A percentile compares a stretch with the other conserved stretches of the same genome.
Evolutionary conservation across 2,113 vertebrate genomes (phyloP).

Genomic region (Leucopternis melanops): DNA sequence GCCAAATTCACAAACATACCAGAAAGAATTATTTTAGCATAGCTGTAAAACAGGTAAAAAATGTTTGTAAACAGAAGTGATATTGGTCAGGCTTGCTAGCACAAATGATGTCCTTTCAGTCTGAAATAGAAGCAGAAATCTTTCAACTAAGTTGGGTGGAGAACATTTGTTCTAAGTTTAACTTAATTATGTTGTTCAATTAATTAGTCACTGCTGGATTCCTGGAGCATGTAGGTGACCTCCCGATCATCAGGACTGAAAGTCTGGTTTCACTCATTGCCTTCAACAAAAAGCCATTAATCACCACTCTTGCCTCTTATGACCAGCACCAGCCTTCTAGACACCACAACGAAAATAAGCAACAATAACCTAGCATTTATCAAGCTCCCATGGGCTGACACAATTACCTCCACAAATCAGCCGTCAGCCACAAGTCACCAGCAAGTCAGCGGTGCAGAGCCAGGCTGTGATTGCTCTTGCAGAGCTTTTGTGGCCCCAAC

Average conservation of each 20-base stretch:
- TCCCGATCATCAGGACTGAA: rapidly evolving
- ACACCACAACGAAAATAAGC: not conserved
- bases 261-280: not conserved
- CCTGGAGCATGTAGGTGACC: not conserved
- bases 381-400: not conserved
- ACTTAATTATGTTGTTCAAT: not conserved
- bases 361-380: not conserved
- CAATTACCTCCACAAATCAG: not conserved
- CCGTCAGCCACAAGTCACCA: not conserved
- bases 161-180: not conserved
- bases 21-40: not conserved
- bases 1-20: not conserved
- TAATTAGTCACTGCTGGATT: not conserved
- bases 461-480: not conserved
- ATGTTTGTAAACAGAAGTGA: not conserved
- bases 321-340: not conserved
- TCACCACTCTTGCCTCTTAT: not conserved
- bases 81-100: not conserved
- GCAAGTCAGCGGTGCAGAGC: not conserved
- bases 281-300: not conserved
- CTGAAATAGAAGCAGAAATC: not conserved
- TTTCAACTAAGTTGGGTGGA: not conserved
- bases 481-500: not conserved
- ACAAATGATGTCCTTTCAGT: not conserved
- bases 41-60: not conserved